Base-by-base conservation (phyloP, 1,140 invertebrate genomes). In the Lineus longissimus region DNA sequence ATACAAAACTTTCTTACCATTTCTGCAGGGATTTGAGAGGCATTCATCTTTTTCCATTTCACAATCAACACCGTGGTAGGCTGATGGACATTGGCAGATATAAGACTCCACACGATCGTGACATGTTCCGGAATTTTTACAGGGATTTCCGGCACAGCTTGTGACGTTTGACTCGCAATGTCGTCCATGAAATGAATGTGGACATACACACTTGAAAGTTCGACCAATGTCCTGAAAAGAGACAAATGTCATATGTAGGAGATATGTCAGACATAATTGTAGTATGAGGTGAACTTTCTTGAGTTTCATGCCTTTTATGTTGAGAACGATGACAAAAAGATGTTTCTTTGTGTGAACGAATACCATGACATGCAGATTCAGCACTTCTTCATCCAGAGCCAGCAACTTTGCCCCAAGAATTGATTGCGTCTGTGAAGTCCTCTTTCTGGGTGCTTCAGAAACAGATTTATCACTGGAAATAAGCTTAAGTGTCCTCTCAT, bases 11-110 rank as follows among this genome's bases (percentile, higher is more conserved):
- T 27, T 90, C 0, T 93, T 95, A 33, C 90, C 90, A 76, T 96
- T 93, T 63, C 87, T 82, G 76, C 96, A 99, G 0, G 95, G 95
- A 70, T 90, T 91, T 0, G 92, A 95, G 75, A 95, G 96, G 76
- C 96, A 99, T 78, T 97, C 94, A 63, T 73, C 63, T 9, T 67
- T 36, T 19, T 59, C 62, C 29, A 23, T 54, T 43, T 71, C 67
- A 63, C 70, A 74, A 51, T 66, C 36, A 13, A 66, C 47, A 36
- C 74, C 76, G 17, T 33, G 47, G 55, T 45, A 71, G 23, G 91
- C 91, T 1, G 86, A 74, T 1, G 87, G 85, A 73, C 93, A 94
- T 0, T 85, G 79, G 78, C 92, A 95, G 41, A 85, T 80, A 81
- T 70, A 72, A 1, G 54, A 30, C 6, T 55, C 47, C 27, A 23